These are phyloP conservation scores for Desmodus rotundus DNA, from an alignment of 2,113 vertebrate genomes.

Conservation along the genomic window DNA sequence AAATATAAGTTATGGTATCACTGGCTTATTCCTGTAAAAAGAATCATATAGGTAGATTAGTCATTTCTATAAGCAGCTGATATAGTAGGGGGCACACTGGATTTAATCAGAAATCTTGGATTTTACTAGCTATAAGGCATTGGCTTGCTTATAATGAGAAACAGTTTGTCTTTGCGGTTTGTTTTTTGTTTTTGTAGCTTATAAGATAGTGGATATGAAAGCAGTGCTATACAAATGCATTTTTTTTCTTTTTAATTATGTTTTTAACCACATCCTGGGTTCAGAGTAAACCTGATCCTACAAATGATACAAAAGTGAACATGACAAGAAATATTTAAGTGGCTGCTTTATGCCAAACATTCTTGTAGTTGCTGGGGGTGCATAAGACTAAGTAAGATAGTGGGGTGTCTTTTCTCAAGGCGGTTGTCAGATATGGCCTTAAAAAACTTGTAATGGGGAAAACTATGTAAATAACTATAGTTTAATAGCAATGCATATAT, in stretches of 20 bases:
- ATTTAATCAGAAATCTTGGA: neutral
- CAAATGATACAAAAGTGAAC: neutral
- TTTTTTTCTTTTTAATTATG: neutral
- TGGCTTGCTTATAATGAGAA: neutral
- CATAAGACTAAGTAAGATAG: neutral
- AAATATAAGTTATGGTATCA: neutral
- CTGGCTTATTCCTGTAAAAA: neutral
- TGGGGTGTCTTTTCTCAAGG: neutral
- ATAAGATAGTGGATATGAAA: neutral
- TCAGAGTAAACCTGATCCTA: neutral
- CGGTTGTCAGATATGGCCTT: neutral
- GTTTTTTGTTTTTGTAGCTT: neutral
- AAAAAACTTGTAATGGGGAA: neutral
- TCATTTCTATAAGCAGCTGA: neutral
- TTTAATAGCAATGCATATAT: neutral
- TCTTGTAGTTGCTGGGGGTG: neutral
- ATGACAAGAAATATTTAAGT: neutral
- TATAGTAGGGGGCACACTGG: neutral
- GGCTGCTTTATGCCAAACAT: neutral
- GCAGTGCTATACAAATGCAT: neutral
- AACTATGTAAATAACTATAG: neutral
- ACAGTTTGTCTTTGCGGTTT: neutral
- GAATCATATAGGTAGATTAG: neutral
- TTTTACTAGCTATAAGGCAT: neutral
- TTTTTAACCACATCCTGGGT: neutral